Base-by-base conservation (phyloP, 2,113 vertebrate genomes). In the Zeus faber region DNA sequence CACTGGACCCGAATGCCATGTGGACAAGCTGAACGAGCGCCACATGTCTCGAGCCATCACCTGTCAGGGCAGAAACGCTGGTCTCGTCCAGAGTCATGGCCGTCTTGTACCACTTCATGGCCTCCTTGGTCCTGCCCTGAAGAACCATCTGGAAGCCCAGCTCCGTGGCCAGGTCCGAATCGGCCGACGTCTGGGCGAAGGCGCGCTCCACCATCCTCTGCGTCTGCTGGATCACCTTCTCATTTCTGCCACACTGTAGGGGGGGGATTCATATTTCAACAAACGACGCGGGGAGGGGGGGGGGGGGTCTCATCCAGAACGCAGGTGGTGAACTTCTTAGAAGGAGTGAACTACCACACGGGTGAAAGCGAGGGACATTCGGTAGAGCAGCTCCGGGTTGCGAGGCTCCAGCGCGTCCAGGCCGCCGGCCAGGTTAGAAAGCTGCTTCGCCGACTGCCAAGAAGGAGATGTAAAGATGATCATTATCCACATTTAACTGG, bases 81-180 rank as follows among this genome's bases (percentile, higher is more conserved):
- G 91, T 93, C 71, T 94, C 93, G 69, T 98, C 93, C 57, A 95
- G 85, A 4, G 78, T 85, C 89, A 96, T 94, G 50, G 95, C 94
- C 0, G 88, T 92, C 72, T 92, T 91, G 83, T 97, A 98, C 90
- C 92, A 95, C 72, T 91, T 94, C 45, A 87, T 65, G 37, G 97
- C 94, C 54, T 96, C 96, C 62, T 93, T 96, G 33, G 88, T 67
- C 62, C 87, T 91, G 14, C 91, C 93, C 80, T 92, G 93, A 59
- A 98, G 89, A 62, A 94, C 83, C 89, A 97, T 90, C 76, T 94
- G 95, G 75, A 95, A 95, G 65, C 95, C 96, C 67, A 98, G 84
- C 78, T 99, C 96, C 31, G 91, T 93, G 74, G 95, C 96, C 75
- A 95, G 85, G 66, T 96, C 92, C 6, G 95, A 87, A 68, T 91